Conservation (phyloP, 2,888 invertebrate species). For the Kryphioiulus occultus region DNA sequence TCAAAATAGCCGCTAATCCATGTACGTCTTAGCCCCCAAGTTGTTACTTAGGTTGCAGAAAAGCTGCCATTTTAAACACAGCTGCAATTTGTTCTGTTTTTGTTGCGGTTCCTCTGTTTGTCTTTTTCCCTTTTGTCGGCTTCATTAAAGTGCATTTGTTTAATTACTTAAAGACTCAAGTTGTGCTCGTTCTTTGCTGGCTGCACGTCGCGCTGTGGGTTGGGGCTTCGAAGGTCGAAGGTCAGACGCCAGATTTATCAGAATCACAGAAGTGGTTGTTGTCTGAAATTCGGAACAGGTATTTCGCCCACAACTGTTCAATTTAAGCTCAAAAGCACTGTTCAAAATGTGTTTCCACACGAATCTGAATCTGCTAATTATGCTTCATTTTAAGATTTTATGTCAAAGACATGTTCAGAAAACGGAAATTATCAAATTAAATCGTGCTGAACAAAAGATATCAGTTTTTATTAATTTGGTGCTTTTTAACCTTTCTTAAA, state of each 20-base stretch:
- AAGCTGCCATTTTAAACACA: constrained; percentile 23
- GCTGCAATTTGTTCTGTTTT: constrained; percentile 14
- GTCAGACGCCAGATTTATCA: background rate
- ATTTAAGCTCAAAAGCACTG: no score
- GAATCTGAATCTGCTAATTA: no score
- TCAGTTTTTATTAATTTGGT: no score
- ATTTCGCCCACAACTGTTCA: no score
- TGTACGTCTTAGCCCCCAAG: background rate
- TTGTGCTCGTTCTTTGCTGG: background rate
- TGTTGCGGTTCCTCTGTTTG: constrained; percentile 1
- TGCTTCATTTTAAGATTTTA: no score
- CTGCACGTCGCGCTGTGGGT: background rate
- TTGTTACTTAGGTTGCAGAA: constrained; percentile 23
- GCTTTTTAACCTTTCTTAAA: no score
- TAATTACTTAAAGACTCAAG: background rate
- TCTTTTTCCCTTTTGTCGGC: background rate
- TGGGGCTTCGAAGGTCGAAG: background rate
- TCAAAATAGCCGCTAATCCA: background rate
- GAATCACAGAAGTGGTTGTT: background rate
- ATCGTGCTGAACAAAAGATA: no score
- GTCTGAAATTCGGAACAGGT: no score
- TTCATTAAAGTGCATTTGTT: constrained; percentile 14
- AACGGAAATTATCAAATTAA: no score
- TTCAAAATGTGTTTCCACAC: no score
- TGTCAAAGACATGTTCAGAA: no score